Base-by-base conservation (phyloP, 2,797 vertebrate genomes). In the Triplophysa bombifrons region DNA sequence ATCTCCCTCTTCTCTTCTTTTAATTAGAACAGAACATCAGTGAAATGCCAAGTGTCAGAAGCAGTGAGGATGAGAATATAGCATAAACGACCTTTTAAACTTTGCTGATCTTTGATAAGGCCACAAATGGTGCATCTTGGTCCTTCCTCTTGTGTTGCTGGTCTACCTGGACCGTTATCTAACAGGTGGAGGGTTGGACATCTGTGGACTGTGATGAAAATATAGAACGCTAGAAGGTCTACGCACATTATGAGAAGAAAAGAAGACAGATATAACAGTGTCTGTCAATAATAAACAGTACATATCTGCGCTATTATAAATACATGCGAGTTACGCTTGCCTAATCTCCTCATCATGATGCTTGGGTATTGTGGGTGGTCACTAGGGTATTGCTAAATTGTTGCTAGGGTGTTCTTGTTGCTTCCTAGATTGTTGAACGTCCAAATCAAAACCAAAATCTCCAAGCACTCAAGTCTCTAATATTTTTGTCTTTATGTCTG, bases 11-110 rank as follows among this genome's bases (percentile, higher is more conserved):
- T 80, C 71, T 78, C 63, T 86, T 81, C 80, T 84, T 85, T 84
- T 86, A 84, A 86, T 85, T 84, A 84, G 79, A 84, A 67, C 63
- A 82, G 83, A 81, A 85, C 80, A 85, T 86, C 85, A 83, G 83
- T 84, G 81, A 86, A 86, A 86, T 86, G 85, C 85, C 85, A 86
- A 83, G 83, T 85, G 83, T 86, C 83, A 84, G 79, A 77, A 84
- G 60, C 83, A 83, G 76, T 77, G 80, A 84, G 66, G 73, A 82
- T 84, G 81, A 60, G 69, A 82, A 83, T 79, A 85, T 78, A 78
- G 80, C 79, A 82, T 83, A 83, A 86, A 84, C 51, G 56, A 84
- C 85, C 83, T 86, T 86, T 86, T 83, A 85, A 81, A 84, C 83
- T 80, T 80, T 72, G 76, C 56, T 79, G 77, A 85, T 84, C 83